Evolutionary conservation across 2,797 vertebrate species (phyloP).

Genomic region (Epinephelus awoara): DNA sequence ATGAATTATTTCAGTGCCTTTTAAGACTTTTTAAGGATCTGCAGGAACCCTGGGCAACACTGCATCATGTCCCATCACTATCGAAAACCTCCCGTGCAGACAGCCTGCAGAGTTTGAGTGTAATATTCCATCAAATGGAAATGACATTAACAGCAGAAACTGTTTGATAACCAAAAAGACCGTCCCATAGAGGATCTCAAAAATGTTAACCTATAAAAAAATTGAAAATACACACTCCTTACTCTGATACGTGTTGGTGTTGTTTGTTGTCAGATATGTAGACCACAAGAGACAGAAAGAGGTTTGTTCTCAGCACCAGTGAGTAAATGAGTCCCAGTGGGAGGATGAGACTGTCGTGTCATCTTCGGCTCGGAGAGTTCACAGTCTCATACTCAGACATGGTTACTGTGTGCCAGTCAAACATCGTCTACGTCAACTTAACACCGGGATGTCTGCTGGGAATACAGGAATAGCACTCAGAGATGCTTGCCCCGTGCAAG

Average conservation of each 20-base stretch:
- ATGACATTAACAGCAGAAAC: not conserved
- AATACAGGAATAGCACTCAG: slow-evolving; percentile 75
- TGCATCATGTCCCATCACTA: not conserved
- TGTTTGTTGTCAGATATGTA: slow-evolving; percentile 55
- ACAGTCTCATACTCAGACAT: slow-evolving; percentile 58
- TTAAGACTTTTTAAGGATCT: no score
- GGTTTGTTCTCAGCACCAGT: slow-evolving; percentile 62
- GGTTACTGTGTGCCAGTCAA: slow-evolving; percentile 77
- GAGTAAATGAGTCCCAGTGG: slow-evolving; percentile 78
- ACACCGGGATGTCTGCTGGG: slow-evolving; percentile 74
- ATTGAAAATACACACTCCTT: not conserved
- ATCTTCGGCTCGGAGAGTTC: slow-evolving; percentile 64
- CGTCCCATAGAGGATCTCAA: not conserved
- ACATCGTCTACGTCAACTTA: slow-evolving; percentile 75
- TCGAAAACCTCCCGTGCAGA: not conserved
- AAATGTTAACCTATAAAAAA: not conserved
- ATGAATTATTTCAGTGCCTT: no score
- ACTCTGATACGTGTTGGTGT: slow-evolving; percentile 4
- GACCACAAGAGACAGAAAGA: slow-evolving; percentile 55
- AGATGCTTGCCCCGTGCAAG: slow-evolving; percentile 40
- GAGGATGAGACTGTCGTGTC: slow-evolving; percentile 73
- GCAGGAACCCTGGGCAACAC: not conserved
- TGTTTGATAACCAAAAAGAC: slow-evolving; percentile 18
- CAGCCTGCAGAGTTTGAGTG: not conserved
- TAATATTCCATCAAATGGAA: not conserved